phyloP scores from a whole-genome alignment of 2,797 vertebrate species.

The Myotis daubentonii region DNA sequence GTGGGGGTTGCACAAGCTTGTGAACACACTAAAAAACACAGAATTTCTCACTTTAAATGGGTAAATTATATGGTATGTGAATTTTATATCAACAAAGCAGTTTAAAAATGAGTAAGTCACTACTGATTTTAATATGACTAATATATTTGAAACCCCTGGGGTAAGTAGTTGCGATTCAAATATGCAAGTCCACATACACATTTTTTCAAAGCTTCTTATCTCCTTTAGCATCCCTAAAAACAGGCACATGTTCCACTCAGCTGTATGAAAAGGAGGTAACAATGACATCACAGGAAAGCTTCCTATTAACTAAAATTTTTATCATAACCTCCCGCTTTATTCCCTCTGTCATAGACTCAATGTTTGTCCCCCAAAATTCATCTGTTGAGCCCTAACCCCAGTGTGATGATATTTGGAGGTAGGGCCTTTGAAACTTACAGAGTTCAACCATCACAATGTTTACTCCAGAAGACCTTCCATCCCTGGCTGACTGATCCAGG shows the following conservation, averaged over 20 bases:
- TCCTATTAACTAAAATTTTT: neutral
- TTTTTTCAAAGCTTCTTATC: neutral
- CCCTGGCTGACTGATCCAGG: neutral
- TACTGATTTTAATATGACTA: neutral
- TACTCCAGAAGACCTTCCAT: neutral
- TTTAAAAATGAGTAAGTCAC: neutral
- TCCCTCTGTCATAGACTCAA: neutral
- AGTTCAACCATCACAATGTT: neutral
- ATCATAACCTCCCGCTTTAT: neutral
- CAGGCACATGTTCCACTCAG: neutral
- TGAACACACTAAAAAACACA: neutral
- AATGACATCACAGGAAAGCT: neutral
- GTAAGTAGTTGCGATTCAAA: neutral
- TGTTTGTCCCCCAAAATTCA: neutral
- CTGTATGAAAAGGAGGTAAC: neutral
- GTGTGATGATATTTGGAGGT: neutral
- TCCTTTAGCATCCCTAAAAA: neutral
- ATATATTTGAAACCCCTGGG: neutral
- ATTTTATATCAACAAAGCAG: neutral
- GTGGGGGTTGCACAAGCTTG: neutral
- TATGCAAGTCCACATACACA: neutral
- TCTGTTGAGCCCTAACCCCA: neutral
- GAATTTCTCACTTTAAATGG: neutral
- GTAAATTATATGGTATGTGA: too few species aligned
- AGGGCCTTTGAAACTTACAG: neutral